Evolutionary conservation across 2,888 invertebrate genomes (phyloP).

Genomic region (Coecobrya sp.): DNA sequence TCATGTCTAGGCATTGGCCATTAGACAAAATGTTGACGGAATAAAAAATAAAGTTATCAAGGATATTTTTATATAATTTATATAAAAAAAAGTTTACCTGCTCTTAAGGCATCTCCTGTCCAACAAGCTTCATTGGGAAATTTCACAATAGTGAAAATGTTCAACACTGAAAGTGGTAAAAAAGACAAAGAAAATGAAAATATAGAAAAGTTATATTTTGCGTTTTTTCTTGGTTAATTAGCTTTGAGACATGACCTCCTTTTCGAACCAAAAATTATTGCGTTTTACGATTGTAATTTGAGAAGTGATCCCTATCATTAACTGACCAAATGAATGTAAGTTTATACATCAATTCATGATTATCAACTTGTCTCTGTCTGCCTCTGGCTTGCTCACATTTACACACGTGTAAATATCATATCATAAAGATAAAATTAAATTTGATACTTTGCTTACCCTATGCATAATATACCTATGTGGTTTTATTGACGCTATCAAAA

Average conservation of each 20-base stretch:
- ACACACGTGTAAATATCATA: not conserved
- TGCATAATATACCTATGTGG: not conserved
- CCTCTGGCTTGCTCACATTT: not conserved
- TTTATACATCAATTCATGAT: not conserved
- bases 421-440: not conserved
- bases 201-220: not conserved
- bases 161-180: constrained; percentile 84
- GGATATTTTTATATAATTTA: not conserved
- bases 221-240: constrained; percentile 21
- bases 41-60: not conserved
- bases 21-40: not conserved
- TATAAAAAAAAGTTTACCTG: constrained; percentile 78
- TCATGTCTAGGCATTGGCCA: not conserved
- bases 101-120: constrained; percentile 86
- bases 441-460: not conserved
- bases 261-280: constrained; percentile 21
- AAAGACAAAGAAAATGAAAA: constrained; percentile 5
- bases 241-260: constrained; percentile 44
- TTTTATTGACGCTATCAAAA: not conserved
- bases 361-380: constrained; percentile 11
- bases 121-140: constrained; percentile 86
- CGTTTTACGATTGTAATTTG: constrained; percentile 15
- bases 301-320: not conserved
- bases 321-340: not conserved
- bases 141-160: constrained; percentile 86